Conservation (phyloP, 2,113 vertebrate species). For the Riparia riparia region DNA sequence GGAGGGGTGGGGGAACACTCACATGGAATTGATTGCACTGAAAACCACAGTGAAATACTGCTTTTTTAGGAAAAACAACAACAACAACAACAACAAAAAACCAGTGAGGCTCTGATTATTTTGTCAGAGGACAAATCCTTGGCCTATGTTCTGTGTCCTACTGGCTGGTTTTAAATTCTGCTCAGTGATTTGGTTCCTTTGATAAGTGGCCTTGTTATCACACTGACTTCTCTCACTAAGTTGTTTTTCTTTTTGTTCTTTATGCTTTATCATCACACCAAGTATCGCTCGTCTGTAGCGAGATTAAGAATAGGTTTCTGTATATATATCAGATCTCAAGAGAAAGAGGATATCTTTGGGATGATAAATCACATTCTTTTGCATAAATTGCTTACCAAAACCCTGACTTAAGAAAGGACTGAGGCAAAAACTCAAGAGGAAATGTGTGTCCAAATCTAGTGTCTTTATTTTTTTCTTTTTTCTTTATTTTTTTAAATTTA, state of each 20-base stretch:
- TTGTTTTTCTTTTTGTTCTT: not conserved
- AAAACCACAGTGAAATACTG: not conserved
- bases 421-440: not conserved
- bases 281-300: not conserved
- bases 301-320: not conserved
- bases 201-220: not conserved
- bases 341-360: not conserved
- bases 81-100: not conserved
- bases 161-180: not conserved
- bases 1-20: rapidly evolving
- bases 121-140: not conserved
- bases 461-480: not conserved
- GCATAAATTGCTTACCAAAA: not conserved
- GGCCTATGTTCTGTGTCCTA: not conserved
- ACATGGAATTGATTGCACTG: not conserved
- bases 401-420: not conserved
- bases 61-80: not conserved
- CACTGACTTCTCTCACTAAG: not conserved
- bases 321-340: not conserved
- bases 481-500: not conserved
- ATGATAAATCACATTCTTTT: not conserved
- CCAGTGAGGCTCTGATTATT: not conserved
- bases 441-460: not conserved
- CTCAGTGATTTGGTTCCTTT: not conserved
- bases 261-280: not conserved